Evolutionary conservation across 2,888 invertebrate species (phyloP), one percentile per base, ranked within the genome.

Genomic region (Drosophila merina): DNA sequence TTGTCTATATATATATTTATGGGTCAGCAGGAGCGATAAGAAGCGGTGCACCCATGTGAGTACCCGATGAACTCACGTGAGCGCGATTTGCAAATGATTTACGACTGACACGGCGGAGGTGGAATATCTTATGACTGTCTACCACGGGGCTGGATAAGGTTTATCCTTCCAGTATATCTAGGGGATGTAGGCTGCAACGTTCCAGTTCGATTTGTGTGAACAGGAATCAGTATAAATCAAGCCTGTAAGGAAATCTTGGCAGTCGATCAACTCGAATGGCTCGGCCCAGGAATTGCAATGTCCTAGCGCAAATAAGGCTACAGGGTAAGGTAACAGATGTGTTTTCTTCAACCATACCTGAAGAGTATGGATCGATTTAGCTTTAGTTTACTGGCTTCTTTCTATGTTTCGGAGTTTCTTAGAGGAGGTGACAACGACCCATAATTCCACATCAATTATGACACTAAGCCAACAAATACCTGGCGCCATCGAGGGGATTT

Each of bases 261-360:
- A 76, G 74, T 86, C 81, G 81, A 84, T 83, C 86, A 86, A 74
- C 63, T 56, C 62, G 75, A 86, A 86, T 81, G 73, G 75, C 36
- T 6, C 49, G 72, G 76, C 63, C 75, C 74, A 77, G 79, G 81
- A 67, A 86, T 80, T 86, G 84, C 75, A 75, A 20, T 14, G 20
- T 20, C 20, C 14, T 14, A 14, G 14, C 20, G 20, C 2, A 20
- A 20, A 20, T 20, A 28, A 6, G 28, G 6, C 4, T 0, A 28
- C 28, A 28, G 28, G 28, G 28, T 6, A 4, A 28, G 28, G 28
- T 5, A 28, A 28, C 28, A 3, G 70, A 81, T 86, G 81, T 81
- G 76, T 81, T 81, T 76, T 74, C 81, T 81, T 6, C 28, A 28
- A 0, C 0, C 28, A 4, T 28, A 28, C 28, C 28, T 28, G 28